Conservation (phyloP, 2,113 vertebrate species). For the Dasyurus viverrinus region DNA sequence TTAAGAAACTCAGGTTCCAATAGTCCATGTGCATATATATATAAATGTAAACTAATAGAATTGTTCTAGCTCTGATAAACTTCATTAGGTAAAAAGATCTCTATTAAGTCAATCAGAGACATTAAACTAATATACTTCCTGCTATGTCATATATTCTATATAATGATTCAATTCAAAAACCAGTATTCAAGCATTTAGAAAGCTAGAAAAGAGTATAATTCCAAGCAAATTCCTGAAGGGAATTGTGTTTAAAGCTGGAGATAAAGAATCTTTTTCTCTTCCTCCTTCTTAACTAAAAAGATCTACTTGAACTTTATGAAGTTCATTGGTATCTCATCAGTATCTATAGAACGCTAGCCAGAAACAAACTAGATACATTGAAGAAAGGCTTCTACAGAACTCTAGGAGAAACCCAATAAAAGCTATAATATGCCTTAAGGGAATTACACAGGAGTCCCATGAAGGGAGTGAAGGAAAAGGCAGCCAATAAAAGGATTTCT, state of each 20-base stretch:
- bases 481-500: neutral
- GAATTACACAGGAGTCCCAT: neutral
- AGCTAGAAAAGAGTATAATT: neutral
- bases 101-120: neutral
- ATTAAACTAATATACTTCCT: neutral
- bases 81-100: neutral
- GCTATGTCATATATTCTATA: neutral
- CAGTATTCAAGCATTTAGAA: neutral
- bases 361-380: neutral
- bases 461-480: neutral
- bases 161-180: neutral
- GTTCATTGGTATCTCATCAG: neutral
- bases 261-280: neutral
- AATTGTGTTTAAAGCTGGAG: neutral
- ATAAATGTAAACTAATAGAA: neutral
- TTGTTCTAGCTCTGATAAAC: neutral
- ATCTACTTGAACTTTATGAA: neutral
- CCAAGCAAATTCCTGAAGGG: neutral
- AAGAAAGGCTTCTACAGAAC: neutral
- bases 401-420: neutral
- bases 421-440: neutral
- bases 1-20: neutral
- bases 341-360: neutral
- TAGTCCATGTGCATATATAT: neutral
- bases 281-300: neutral